Evolutionary conservation across 2,797 vertebrate genomes (phyloP).

Genomic region (Potorous gilbertii): DNA sequence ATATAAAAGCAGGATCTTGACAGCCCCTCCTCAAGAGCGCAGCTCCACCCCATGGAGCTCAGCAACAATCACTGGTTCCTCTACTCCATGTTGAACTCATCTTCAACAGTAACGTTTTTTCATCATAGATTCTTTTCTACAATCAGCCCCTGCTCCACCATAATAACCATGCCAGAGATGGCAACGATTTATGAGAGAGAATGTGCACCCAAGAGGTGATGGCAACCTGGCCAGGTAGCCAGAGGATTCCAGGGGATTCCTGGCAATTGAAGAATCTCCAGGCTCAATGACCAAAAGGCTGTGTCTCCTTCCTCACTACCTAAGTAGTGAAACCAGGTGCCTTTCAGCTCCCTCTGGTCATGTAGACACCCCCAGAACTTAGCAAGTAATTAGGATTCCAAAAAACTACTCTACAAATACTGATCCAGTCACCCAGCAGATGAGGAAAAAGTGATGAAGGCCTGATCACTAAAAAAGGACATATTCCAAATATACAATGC

Average conservation of each 20-base stretch:
- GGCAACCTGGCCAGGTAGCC: neutral
- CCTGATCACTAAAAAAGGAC: no score
- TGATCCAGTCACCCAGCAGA: neutral
- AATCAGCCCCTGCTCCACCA: neutral
- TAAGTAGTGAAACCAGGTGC: neutral
- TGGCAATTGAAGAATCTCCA: neutral
- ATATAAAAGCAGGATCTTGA: neutral
- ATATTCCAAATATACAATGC: neutral
- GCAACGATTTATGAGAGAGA: neutral
- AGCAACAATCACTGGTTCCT: neutral
- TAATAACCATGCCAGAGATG: neutral
- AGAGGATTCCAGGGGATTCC: neutral
- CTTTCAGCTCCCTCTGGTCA: neutral
- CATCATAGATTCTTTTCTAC: neutral
- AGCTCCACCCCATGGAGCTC: neutral
- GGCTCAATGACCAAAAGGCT: neutral
- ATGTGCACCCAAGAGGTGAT: neutral
- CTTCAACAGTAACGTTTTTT: neutral
- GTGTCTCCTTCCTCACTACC: neutral
- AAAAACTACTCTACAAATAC: neutral
- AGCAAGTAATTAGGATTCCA: neutral
- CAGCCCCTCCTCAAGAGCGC: neutral
- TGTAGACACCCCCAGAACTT: neutral
- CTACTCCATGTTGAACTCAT: neutral
- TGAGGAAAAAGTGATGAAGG: neutral